phyloP scores from a whole-genome alignment of 2,888 invertebrate genomes.

The Escarpia spicata region DNA sequence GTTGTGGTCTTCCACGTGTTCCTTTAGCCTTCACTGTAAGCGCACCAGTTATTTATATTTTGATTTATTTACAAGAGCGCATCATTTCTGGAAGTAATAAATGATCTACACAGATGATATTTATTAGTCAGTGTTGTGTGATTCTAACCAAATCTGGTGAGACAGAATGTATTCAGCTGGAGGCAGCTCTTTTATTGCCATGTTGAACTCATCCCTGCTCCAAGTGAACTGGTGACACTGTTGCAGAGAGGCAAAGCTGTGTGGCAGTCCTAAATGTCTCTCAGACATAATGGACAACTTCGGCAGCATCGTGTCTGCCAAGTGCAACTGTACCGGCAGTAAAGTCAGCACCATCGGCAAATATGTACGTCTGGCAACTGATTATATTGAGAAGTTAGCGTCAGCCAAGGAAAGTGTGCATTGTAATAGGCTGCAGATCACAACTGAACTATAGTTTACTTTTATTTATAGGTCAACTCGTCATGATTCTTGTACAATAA shows the following conservation, averaged over 20 bases:
- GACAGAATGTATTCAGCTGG: background rate
- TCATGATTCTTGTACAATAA: background rate
- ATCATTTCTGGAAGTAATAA: too few species aligned
- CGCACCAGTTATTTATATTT: too few species aligned
- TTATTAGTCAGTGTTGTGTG: background rate
- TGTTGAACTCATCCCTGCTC: background rate
- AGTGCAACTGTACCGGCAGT: conserved; percentile 83
- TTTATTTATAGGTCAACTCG: background rate
- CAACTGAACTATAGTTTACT: background rate
- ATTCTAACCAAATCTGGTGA: background rate
- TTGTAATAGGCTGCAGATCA: background rate
- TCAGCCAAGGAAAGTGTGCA: background rate
- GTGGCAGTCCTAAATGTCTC: conserved; percentile 82
- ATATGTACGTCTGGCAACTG: conserved; percentile 67
- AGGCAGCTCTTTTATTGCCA: background rate
- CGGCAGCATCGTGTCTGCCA: conserved; percentile 86
- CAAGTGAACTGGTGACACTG: background rate
- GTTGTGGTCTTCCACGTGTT: too few species aligned
- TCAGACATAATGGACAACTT: conserved; percentile 86
- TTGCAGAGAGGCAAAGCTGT: conserved; percentile 80
- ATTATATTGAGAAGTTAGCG: background rate
- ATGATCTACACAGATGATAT: background rate
- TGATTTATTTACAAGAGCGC: too few species aligned
- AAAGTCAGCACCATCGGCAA: conserved; percentile 87
- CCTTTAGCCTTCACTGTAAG: too few species aligned